phyloP scores from a whole-genome alignment of 1,140 invertebrate genomes.

The Thrips palmi region DNA sequence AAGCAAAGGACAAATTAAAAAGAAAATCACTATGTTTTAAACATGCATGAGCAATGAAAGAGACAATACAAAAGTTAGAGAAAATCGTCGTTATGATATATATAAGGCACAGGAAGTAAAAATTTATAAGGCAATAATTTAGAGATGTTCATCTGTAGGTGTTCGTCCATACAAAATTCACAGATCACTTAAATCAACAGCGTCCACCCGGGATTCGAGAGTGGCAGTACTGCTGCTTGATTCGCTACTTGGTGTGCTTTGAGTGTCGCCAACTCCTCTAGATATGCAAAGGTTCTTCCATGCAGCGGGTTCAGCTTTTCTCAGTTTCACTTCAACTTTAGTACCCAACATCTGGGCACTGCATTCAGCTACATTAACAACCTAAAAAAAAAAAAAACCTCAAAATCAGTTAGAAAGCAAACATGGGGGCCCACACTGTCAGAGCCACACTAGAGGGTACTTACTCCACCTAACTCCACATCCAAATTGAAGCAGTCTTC shows the following conservation, averaged over 20 bases:
- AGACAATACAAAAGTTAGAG: too few relatives aligned
- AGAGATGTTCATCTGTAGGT: too few relatives aligned
- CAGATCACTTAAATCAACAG: slow-evolving; percentile 26
- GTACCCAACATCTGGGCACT: slow-evolving; percentile 63
- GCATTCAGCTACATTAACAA: slow-evolving; percentile 48
- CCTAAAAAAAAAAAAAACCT: slow-evolving; percentile 27
- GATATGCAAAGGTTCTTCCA: slow-evolving; percentile 64
- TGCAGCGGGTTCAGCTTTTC: slow-evolving; percentile 62
- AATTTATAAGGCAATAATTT: too few relatives aligned
- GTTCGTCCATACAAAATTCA: too few relatives aligned
- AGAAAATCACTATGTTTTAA: too few relatives aligned
- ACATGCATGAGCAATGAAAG: too few relatives aligned
- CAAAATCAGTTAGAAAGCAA: not conserved
- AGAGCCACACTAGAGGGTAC: slow-evolving; percentile 17
- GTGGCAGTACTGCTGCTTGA: slow-evolving; percentile 18
- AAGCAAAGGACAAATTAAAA: too few relatives aligned
- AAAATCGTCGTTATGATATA: too few relatives aligned
- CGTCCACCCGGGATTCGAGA: slow-evolving; percentile 23
- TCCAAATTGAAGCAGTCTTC: slow-evolving; percentile 59
- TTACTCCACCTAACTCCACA: slow-evolving; percentile 69
- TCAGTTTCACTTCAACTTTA: slow-evolving; percentile 91
- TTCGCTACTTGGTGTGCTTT: slow-evolving; percentile 12
- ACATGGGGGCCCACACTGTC: too few relatives aligned
- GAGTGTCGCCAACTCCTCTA: slow-evolving; percentile 20
- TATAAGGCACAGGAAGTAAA: too few relatives aligned